Evolutionary conservation across 37 sponge, comb jelly and placozoan species (phyloP).

Genomic region (Agelas oroides): DNA sequence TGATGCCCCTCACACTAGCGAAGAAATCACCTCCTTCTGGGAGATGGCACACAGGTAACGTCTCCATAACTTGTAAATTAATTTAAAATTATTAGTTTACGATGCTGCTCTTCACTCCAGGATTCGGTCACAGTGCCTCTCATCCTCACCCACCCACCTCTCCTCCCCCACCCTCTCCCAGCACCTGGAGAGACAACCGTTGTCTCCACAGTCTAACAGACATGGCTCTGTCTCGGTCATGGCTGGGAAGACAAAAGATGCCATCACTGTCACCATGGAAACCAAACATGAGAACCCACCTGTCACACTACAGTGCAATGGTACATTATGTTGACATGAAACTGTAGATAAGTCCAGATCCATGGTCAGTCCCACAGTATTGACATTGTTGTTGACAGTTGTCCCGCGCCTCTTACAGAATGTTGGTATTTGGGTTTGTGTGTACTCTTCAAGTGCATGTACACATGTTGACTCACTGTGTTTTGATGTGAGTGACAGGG

Average conservation of each 20-base stretch:
- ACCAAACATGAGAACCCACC: not conserved
- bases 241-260: not conserved
- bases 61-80: not conserved
- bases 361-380: too few species aligned
- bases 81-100: not conserved
- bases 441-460: too few species aligned
- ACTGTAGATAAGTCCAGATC: too few species aligned
- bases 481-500: too few species aligned
- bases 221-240: not conserved
- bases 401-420: too few species aligned
- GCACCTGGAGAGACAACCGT: not conserved
- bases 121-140: not conserved
- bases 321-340: too few species aligned
- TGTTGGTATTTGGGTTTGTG: too few species aligned
- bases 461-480: too few species aligned
- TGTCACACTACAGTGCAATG: slow-evolving; percentile 6
- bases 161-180: slow-evolving; percentile 8
- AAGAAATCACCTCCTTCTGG: slow-evolving; percentile 49
- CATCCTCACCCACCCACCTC: not conserved
- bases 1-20: not conserved
- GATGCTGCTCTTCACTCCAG: not conserved
- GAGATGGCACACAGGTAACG: slow-evolving; percentile 40
- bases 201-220: not conserved
- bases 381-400: too few species aligned
- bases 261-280: not conserved